Evolutionary conservation across 2,888 invertebrate genomes (phyloP), one percentile per base, ranked within the genome.

Genomic region (Drosophila conformis): DNA sequence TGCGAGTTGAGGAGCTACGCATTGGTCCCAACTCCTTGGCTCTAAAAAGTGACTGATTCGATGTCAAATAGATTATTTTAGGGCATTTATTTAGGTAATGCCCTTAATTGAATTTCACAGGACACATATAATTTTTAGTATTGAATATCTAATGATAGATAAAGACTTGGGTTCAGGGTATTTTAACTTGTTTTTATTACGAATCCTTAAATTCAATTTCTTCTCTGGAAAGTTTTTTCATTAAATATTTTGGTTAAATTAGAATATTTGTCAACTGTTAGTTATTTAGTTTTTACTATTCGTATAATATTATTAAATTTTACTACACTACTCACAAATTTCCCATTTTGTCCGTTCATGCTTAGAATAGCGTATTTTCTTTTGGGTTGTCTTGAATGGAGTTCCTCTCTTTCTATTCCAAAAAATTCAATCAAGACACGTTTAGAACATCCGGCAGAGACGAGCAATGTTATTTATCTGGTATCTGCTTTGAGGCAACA

Each of bases 381-480:
- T 56, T 18, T 18, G 11, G 2, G 25, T 52, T 31, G 33, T 21
- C 31, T 27, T 11, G n/a, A 60, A 25, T 57, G 35, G 6, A 27
- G 25, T 8, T 46, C 7, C 13, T 61, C 15, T 36, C 31, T 48
- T 46, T 56, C 21, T 25, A 6, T 42, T 42, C 42, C 31, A 10
- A 4, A 36, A 38, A 59, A 42, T 36, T 36, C 21, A 46, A 40
- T 13, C 25, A 40, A 18, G 54, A 64, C 25, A 53, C 46, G 52
- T 49, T 46, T 64, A 62, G 33, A 49, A 15, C 49, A 54, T 54
- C 48, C 64, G 40, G 53, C 21, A n/a, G 21, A 60, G 15, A 49
- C 27, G 15, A 35, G 27, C 63, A 77, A 61, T 53, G 65, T 61
- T 54, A 58, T 48, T 72, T 62, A 72, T 71, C 70, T 58, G 38